Evolutionary conservation across 2,113 vertebrate genomes (phyloP).

Genomic region (Hyla sarda): DNA sequence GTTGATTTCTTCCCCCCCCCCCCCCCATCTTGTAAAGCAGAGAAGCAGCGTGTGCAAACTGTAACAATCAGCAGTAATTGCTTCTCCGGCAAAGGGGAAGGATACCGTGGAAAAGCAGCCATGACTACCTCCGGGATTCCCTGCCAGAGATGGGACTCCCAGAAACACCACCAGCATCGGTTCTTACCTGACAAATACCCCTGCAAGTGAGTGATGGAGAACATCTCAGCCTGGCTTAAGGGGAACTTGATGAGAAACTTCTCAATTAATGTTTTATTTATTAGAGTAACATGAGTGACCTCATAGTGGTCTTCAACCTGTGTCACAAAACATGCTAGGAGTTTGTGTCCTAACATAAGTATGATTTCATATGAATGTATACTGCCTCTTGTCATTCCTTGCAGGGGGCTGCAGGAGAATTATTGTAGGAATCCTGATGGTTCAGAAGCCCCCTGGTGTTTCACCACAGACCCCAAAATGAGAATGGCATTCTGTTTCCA

Average conservation of each 20-base stretch:
- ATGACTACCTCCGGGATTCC: constrained; percentile 85
- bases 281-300: too few species aligned
- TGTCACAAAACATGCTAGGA: too few species aligned
- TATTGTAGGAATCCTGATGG: constrained; percentile 96
- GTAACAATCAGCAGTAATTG: constrained; percentile 72
- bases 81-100: constrained; percentile 87
- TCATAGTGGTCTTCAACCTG: too few species aligned
- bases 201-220: constrained; percentile 84
- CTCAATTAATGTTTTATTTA: too few species aligned
- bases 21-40: constrained; percentile 64
- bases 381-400: background rate
- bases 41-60: constrained; percentile 60
- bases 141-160: constrained; percentile 93
- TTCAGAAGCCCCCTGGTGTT: constrained; percentile 96
- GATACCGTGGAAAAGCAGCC: constrained; percentile 87
- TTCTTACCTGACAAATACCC: constrained; percentile 88
- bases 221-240: too few species aligned
- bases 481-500: constrained; percentile 91
- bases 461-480: constrained; percentile 79
- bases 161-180: constrained; percentile 85
- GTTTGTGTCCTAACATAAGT: too few species aligned
- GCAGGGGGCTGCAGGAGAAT: constrained; percentile 92
- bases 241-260: too few species aligned
- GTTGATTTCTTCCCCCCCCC: too few species aligned
- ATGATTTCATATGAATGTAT: background rate